Evolutionary conservation across 1,140 invertebrate species (phyloP).

Genomic region (Helicoverpa armigera): DNA sequence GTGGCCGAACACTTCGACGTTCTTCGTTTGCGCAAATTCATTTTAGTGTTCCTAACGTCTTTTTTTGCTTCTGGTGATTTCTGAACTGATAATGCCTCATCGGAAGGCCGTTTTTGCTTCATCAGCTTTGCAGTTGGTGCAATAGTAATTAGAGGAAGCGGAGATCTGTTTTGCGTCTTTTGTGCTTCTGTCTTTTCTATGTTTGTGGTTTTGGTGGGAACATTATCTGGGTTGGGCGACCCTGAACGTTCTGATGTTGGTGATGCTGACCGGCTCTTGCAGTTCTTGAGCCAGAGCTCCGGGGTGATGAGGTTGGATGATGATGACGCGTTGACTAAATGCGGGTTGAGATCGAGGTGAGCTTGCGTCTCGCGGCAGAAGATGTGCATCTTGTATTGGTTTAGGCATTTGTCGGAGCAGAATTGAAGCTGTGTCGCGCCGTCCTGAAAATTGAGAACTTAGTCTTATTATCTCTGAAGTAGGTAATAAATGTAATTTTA

Average conservation of each 20-base stretch:
- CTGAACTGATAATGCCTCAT: slow-evolving; percentile 72
- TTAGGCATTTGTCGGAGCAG: slow-evolving; percentile 96
- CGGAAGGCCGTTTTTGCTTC: slow-evolving; percentile 80
- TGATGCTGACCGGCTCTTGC: slow-evolving; percentile 89
- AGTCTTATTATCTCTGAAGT: neutral
- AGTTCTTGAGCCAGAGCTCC: slow-evolving; percentile 94
- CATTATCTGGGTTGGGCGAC: slow-evolving; percentile 69
- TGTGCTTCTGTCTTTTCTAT: slow-evolving; percentile 70
- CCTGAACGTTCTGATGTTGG: slow-evolving; percentile 83
- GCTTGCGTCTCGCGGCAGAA: slow-evolving; percentile 97
- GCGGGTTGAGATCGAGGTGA: slow-evolving; percentile 94
- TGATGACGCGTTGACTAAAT: slow-evolving; percentile 86
- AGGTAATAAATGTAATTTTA: too few species aligned
- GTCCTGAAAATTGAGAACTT: slow-evolving; percentile 87
- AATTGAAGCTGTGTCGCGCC: slow-evolving; percentile 93
- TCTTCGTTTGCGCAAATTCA: slow-evolving; percentile 83
- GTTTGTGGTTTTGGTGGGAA: slow-evolving; percentile 61
- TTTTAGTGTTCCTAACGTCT: slow-evolving; percentile 80
- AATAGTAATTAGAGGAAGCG: slow-evolving; percentile 88
- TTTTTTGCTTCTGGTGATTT: slow-evolving; percentile 81
- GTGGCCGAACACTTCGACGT: slow-evolving; percentile 80
- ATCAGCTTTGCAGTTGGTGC: slow-evolving; percentile 88
- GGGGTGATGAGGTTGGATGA: slow-evolving; percentile 92
- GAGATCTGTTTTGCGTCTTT: slow-evolving; percentile 65
- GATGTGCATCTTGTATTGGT: slow-evolving; percentile 98